Evolutionary conservation across 2,113 vertebrate genomes (phyloP).

Genomic region (Stegostoma tigrinum): DNA sequence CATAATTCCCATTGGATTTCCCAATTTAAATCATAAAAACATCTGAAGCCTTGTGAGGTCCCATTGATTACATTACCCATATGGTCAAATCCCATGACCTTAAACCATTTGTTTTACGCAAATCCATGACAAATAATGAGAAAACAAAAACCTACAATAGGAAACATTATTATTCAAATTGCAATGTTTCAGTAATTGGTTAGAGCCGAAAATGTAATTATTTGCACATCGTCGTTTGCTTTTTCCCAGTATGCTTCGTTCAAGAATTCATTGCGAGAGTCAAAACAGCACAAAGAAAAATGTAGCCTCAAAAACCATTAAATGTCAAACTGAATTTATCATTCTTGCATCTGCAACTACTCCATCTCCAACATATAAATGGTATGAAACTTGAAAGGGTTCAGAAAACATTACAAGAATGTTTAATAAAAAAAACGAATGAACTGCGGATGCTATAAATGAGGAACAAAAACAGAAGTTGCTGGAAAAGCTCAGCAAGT

Average conservation of each 20-base stretch:
- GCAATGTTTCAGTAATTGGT: background rate
- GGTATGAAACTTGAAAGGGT: no score
- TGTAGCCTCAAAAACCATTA: background rate
- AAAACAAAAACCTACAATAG: background rate
- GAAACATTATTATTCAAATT: constrained; percentile 14
- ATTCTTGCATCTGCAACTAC: background rate
- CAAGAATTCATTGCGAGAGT: background rate
- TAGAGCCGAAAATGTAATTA: background rate
- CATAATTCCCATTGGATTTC: constrained; percentile 44
- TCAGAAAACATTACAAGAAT: no score
- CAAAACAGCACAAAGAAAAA: background rate
- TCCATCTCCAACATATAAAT: background rate
- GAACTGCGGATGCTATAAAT: no score
- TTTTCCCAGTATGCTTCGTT: background rate
- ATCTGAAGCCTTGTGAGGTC: constrained; percentile 47
- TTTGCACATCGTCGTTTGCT: background rate
- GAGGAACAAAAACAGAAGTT: no score
- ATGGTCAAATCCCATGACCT: constrained; percentile 20
- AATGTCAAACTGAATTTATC: background rate
- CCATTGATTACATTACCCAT: constrained; percentile 22
- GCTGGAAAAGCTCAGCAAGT: no score
- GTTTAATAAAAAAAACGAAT: no score
- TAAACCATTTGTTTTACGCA: constrained; percentile 27
- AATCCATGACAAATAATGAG: constrained; percentile 31
- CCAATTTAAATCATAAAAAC: constrained; percentile 47